Evolutionary conservation across 2,888 invertebrate species (phyloP).

Genomic region (Drosophila bunnanda): DNA sequence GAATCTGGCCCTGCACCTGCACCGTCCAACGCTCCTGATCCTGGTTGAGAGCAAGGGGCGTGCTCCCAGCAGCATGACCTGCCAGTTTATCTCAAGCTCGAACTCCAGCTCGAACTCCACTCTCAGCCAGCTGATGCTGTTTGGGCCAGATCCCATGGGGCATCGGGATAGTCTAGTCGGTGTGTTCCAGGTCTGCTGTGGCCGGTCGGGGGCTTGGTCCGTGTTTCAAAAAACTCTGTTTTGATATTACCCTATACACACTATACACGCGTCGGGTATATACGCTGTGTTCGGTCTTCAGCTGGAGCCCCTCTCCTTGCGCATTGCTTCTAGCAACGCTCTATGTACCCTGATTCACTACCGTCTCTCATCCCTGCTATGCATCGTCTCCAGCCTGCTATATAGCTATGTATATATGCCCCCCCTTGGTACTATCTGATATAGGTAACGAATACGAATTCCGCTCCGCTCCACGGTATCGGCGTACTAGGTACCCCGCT

Average conservation of each 20-base stretch:
- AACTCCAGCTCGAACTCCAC: neutral
- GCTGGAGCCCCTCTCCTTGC: constrained; percentile 18
- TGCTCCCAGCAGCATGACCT: constrained; percentile 47
- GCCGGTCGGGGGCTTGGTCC: constrained; percentile 48
- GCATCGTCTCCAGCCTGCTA: constrained; percentile 11
- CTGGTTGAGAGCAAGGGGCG: constrained; percentile 64
- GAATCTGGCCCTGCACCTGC: constrained; percentile 4
- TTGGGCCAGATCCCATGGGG: constrained; percentile 21
- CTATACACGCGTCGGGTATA: neutral
- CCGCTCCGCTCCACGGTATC: neutral
- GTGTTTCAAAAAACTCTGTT: constrained; percentile 61
- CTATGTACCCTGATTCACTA: constrained; percentile 68
- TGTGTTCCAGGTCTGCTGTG: neutral
- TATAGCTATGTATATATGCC: too few relatives aligned
- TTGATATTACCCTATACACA: constrained; percentile 29
- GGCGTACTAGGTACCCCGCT: constrained; percentile 32
- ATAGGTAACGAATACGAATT: constrained; percentile 11
- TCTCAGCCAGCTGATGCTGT: constrained; percentile 14
- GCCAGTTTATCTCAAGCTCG: too few relatives aligned
- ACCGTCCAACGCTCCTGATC: constrained; percentile 4
- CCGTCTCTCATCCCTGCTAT: constrained; percentile 3
- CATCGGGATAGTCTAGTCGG: constrained; percentile 35
- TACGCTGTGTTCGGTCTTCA: constrained; percentile 18
- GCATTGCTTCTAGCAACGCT: constrained; percentile 63
- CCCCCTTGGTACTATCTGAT: constrained; percentile 8